Conservation (phyloP, 2,888 invertebrate species). For the Rhopalosiphum nymphaeae region DNA sequence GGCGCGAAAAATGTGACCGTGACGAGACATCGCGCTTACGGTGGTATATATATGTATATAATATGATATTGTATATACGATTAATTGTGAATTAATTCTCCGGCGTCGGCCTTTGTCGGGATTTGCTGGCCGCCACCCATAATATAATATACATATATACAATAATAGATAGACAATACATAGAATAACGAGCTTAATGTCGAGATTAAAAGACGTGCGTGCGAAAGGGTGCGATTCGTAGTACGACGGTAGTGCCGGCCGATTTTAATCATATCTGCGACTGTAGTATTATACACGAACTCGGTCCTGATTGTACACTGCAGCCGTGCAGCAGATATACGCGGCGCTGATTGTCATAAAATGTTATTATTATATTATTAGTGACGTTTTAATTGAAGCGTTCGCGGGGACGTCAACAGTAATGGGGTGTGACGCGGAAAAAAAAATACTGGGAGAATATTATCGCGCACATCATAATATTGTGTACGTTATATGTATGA, state of each 20-base stretch:
- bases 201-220: slow-evolving; percentile 45
- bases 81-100: slow-evolving; percentile 61
- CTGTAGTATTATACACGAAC: neutral
- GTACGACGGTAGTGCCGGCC: neutral
- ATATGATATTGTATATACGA: slow-evolving; percentile 18
- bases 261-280: neutral
- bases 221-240: neutral
- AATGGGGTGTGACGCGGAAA: neutral
- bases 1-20: slow-evolving; percentile 42
- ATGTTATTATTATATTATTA: neutral
- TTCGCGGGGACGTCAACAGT: neutral
- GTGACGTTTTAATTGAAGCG: slow-evolving; percentile 38
- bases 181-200: slow-evolving; percentile 48
- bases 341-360: neutral
- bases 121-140: neutral
- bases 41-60: neutral
- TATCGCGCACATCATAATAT: neutral
- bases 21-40: slow-evolving; percentile 12
- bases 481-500: neutral
- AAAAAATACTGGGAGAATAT: neutral
- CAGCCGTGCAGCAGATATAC: neutral
- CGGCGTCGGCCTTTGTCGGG: slow-evolving; percentile 23
- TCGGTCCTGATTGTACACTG: neutral
- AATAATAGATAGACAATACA: neutral
- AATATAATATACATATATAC: neutral